These are phyloP conservation scores for Suncus etruscus DNA, from an alignment of 2,113 vertebrate species.

Conservation along the genomic window DNA sequence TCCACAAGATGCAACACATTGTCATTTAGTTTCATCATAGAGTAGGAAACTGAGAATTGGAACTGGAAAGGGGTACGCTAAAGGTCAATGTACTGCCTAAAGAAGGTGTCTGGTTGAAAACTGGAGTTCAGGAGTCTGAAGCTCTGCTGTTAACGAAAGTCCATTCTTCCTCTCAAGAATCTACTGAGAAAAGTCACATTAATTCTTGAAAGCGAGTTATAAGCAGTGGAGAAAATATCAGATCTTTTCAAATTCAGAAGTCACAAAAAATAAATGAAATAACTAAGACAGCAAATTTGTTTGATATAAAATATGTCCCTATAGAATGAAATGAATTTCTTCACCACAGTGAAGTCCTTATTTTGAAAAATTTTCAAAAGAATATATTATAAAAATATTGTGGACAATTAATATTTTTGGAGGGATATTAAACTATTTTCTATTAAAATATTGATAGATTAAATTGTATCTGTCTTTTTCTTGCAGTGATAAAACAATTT, in stretches of 20 bases:
- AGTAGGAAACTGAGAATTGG: background rate
- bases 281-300: background rate
- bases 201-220: background rate
- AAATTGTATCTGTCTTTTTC: background rate
- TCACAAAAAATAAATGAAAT: background rate
- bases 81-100: background rate
- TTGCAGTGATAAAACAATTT: background rate
- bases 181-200: background rate
- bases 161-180: background rate
- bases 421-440: background rate
- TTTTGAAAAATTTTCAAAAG: background rate
- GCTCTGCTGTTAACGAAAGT: background rate
- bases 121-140: fast-evolving
- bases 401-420: background rate
- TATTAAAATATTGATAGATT: background rate
- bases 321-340: background rate
- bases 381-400: background rate
- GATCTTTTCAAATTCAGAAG: background rate
- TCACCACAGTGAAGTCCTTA: background rate
- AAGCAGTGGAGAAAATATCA: background rate
- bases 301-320: too few relatives aligned
- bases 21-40: background rate
- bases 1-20: background rate
- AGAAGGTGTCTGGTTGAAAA: background rate
- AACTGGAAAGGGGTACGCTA: background rate